Evolutionary conservation across 2,797 vertebrate species (phyloP).

Genomic region (Gallinago solitaria): DNA sequence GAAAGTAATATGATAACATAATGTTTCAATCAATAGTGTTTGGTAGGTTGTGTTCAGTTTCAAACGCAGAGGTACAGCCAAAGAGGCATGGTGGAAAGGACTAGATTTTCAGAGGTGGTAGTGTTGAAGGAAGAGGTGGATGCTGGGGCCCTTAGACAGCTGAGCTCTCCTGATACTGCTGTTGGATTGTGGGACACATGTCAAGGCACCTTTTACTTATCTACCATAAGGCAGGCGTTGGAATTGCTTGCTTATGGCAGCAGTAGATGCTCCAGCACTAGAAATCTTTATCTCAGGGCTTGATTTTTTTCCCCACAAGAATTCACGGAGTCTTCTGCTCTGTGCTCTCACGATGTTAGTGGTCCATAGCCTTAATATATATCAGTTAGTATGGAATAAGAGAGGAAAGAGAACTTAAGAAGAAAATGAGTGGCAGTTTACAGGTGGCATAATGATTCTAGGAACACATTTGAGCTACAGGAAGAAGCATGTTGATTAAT

Average conservation of each 20-base stretch:
- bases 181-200: background rate
- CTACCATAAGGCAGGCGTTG: background rate
- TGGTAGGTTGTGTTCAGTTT: background rate
- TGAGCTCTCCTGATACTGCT: background rate
- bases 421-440: background rate
- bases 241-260: background rate
- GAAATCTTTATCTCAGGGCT: background rate
- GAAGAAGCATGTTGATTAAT: background rate
- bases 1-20: conserved; percentile 23
- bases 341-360: background rate
- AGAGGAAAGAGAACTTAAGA: background rate
- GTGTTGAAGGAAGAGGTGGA: background rate
- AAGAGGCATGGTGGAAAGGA: background rate
- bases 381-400: background rate
- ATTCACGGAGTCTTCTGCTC: background rate
- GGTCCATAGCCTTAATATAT: background rate
- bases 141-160: rapidly evolving
- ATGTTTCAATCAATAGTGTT: conserved; percentile 43
- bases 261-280: background rate
- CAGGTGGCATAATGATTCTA: background rate
- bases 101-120: background rate
- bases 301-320: background rate
- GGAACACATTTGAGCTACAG: background rate
- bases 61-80: background rate
- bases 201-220: background rate